These are phyloP conservation scores for Sapajus apella DNA, from an alignment of 2,113 vertebrate genomes.

Conservation along the genomic window DNA sequence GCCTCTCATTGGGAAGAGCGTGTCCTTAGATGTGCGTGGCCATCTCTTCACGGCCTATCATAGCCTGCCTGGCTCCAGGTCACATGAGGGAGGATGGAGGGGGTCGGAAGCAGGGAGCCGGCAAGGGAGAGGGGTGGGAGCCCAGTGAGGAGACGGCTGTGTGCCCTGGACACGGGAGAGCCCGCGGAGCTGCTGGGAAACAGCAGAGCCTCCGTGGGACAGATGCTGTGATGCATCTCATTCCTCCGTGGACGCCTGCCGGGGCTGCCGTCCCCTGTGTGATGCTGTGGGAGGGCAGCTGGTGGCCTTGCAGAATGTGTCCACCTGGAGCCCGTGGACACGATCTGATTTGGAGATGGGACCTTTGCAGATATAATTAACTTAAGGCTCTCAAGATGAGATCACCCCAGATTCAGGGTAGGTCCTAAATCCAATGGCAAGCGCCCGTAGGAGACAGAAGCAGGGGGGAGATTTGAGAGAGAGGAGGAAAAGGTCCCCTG, in stretches of 20 bases:
- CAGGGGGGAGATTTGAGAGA: not conserved
- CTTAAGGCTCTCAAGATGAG: not conserved
- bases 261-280: too few species aligned
- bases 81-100: fast-evolving
- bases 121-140: not conserved
- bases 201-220: not conserved
- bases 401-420: not conserved
- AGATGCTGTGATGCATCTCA: fast-evolving
- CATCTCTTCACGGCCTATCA: not conserved
- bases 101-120: not conserved
- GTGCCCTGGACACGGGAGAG: not conserved
- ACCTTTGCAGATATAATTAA: not conserved
- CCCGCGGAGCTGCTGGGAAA: not conserved
- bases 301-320: not conserved
- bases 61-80: not conserved
- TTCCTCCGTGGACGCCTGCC: fast-evolving
- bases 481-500: not conserved
- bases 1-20: not conserved
- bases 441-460: not conserved
- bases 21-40: not conserved
- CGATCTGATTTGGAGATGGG: not conserved
- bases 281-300: too few species aligned
- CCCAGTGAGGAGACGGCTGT: not conserved
- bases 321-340: not conserved
- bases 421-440: not conserved